Evolutionary conservation across 23 tunicate genomes (phyloP), one percentile per base, ranked within the genome.

Genomic region (Phallusia fumigata): DNA sequence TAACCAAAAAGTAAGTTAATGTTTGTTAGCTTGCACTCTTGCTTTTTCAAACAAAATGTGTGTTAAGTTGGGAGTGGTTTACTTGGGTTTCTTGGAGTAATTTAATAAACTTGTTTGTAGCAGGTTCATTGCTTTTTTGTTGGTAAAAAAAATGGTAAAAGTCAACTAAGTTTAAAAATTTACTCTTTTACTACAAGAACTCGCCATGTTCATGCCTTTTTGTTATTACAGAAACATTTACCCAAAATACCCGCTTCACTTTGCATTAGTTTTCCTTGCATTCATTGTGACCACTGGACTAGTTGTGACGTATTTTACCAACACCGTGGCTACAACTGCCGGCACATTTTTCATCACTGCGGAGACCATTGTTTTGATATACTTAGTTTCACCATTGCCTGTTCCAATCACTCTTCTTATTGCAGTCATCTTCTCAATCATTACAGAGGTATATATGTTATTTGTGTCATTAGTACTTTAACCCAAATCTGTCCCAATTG

Each of bases 311-410:
- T 86, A 79, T 82, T 75, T 33, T 58, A 45, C 52, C 50, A 10
- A 33, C 35, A 36, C 24, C 11, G 35, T 77, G 31, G 52, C 84
- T 40, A 45, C 86, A 21, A 44, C 72, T 49, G 91, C 85, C 13
- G 97, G 88, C 10, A 78, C 82, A 10, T 92, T 92, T 65, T 83
- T 83, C 72, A 74, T 92, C 30, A 82, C 83, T 24, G 34, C 76
- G 30, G 81, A 76, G 44, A 75, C 80, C 65, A 87, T 92, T 35
- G 10, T 92, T 53, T 72, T 92, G 73, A 73, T 92, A 19, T 83
- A 92, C 65, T 64, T 84, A 36, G 65, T 80, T n/a, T 82, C 76
- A 73, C 97, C 97, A 18, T 64, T 92, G 33, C 91, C 97, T 32
- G 36, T 87, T 80, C 88, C 90, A 13, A 18, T 92, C 47, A 52